Base-by-base conservation (phyloP, 2,113 vertebrate species). In the Tichodroma muraria region DNA sequence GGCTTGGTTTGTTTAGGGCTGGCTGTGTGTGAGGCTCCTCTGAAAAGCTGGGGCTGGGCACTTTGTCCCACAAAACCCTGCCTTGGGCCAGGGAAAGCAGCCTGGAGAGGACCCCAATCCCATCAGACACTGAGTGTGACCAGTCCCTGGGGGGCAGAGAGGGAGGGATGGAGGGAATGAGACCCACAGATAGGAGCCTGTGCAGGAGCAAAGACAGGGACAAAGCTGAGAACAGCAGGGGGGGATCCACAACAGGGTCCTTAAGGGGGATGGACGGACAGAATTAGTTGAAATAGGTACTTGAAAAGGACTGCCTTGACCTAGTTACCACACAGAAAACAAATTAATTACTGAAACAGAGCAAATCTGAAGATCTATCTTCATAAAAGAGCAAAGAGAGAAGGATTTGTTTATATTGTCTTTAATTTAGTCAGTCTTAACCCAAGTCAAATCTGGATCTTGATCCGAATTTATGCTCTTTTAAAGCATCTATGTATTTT, bases 51-150 rank as follows among this genome's bases (percentile, higher is more conserved):
- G 28, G 45, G 35, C 38, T 61, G n/a, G 21, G 28, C 50, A 40
- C 27, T 40, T 35, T 5, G 13, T 27, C 20, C 47, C 25, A 6
- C 20, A 10, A 10, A 40, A 7, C 8, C 9, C 6, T 40, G n/a
- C 10, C 66, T 2, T 2, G 10, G 38, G 31, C 19, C 54, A 14
- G 82, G 49, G 31, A 49, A 33, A 14, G 11, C 50, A 53, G 40
- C 18, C 0, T 0, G 0, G 40, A 57, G 17, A 6, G 42, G 3
- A 21, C 0, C 15, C 31, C 54, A 31, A 10, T 4, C 8, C 40
- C 10, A 1, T 3, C 30, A 65, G 78, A 11, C 24, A 6, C n/a
- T 0, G 9, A 27, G 20, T 1, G 11, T 25, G 35, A 37, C 56
- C 68, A 21, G 35, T 2, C 10, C 27, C 53, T 19, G 44, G 1